phyloP scores from a whole-genome alignment of 2,888 invertebrate species.

The Apomyelois bistriatella region DNA sequence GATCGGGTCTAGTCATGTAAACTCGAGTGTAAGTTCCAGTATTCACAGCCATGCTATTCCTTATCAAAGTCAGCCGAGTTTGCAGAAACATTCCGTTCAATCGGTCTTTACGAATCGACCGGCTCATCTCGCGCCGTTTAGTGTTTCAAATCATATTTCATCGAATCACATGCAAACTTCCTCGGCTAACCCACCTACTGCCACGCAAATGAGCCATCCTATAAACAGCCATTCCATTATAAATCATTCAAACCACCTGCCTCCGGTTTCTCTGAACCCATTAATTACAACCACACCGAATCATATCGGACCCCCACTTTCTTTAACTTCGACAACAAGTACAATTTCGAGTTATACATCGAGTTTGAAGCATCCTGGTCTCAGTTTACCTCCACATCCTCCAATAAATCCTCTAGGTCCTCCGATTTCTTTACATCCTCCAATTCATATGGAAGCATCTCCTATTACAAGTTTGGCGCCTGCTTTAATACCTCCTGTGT shows the following conservation, averaged over 20 bases:
- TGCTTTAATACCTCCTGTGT: constrained; percentile 41
- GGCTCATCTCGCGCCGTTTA: constrained; percentile 64
- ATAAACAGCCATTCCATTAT: constrained; percentile 63
- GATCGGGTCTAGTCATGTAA: constrained; percentile 77
- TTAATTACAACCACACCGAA: constrained; percentile 49
- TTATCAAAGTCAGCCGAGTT: constrained; percentile 69
- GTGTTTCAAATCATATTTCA: constrained; percentile 66
- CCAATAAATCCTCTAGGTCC: constrained; percentile 34
- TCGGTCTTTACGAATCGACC: constrained; percentile 63
- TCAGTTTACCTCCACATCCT: constrained; percentile 47
- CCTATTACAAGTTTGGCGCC: constrained; percentile 43
- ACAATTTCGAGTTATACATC: constrained; percentile 58
- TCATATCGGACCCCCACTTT: constrained; percentile 48
- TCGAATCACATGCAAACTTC: constrained; percentile 79
- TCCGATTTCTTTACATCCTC: constrained; percentile 46
- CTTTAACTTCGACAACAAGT: constrained; percentile 48
- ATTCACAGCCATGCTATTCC: constrained; percentile 67
- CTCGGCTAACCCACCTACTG: constrained; percentile 56
- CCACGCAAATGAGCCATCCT: constrained; percentile 57
- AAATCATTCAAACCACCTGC: constrained; percentile 54
- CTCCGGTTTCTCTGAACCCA: constrained; percentile 46
- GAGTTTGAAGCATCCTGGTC: constrained; percentile 56
- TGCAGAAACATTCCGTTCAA: constrained; percentile 75
- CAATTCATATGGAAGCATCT: constrained; percentile 47
- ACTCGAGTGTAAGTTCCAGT: constrained; percentile 69